Conservation (phyloP, 2,113 vertebrate species). For the Elgaria multicarinata region DNA sequence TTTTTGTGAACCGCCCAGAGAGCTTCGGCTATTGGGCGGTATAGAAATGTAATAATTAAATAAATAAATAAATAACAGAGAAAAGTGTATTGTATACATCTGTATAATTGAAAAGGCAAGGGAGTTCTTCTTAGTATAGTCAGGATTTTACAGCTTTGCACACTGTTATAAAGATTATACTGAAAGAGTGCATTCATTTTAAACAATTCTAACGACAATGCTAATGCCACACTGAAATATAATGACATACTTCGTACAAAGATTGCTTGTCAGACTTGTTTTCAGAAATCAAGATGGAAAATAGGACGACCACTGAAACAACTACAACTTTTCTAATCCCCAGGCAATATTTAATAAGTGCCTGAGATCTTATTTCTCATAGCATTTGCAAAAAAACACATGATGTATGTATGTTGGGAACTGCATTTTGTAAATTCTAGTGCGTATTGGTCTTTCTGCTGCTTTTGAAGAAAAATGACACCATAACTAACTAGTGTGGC, state of each 20-base stretch:
- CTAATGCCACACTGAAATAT: not conserved
- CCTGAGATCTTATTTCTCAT: not conserved
- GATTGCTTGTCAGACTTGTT: not conserved
- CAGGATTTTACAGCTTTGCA: not conserved
- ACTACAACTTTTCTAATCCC: not conserved
- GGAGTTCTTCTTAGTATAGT: not conserved
- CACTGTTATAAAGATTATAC: not conserved
- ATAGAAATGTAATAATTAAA: no score
- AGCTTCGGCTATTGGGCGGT: no score
- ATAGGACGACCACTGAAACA: not conserved
- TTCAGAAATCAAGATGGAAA: not conserved
- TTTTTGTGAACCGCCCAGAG: no score
- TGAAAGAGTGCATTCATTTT: not conserved
- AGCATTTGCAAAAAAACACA: not conserved
- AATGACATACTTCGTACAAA: not conserved
- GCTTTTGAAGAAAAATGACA: not conserved
- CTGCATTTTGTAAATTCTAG: not conserved
- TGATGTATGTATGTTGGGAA: not conserved
- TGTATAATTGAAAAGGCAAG: not conserved
- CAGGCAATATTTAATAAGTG: not conserved
- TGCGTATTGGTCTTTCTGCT: not conserved
- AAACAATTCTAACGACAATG: not conserved
- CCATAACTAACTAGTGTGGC: not conserved
- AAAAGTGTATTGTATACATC: not conserved
- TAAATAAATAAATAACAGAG: no score